Conservation (phyloP, 2,888 invertebrate species). For the Augiades crinisus region DNA sequence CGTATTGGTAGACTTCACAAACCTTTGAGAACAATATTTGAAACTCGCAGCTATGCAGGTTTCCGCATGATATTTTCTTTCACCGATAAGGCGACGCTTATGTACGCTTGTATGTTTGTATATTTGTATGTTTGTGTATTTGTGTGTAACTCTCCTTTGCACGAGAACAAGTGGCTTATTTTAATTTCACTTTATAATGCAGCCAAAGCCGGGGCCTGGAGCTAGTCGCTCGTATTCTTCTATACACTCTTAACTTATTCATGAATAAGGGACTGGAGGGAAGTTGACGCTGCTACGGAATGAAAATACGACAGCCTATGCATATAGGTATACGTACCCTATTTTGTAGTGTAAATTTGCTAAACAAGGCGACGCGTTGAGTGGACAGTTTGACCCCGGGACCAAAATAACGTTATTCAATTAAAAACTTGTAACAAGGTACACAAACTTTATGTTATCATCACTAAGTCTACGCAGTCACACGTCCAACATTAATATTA, state of each 20-base stretch:
- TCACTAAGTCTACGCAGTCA: background rate
- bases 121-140: no score
- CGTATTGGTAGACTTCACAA: no score
- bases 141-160: no score
- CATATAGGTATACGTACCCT: background rate
- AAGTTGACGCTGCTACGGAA: constrained; percentile 1
- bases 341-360: background rate
- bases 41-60: no score
- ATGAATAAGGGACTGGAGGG: constrained; percentile 38
- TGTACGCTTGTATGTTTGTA: no score
- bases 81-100: no score
- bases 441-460: background rate
- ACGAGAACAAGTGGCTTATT: no score
- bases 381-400: background rate
- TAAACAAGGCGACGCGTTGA: background rate
- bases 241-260: constrained; percentile 56
- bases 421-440: background rate
- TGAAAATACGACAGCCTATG: background rate
- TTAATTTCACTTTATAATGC: no score
- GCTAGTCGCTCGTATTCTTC: constrained; percentile 58
- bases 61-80: no score
- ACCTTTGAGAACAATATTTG: no score
- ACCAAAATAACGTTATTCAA: background rate
- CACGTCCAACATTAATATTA: background rate
- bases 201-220: no score